A percentile compares a stretch with the other conserved stretches of the same genome.
Conservation (phyloP, 2,113 vertebrate species). For the Phyllopteryx taeniolatus region DNA sequence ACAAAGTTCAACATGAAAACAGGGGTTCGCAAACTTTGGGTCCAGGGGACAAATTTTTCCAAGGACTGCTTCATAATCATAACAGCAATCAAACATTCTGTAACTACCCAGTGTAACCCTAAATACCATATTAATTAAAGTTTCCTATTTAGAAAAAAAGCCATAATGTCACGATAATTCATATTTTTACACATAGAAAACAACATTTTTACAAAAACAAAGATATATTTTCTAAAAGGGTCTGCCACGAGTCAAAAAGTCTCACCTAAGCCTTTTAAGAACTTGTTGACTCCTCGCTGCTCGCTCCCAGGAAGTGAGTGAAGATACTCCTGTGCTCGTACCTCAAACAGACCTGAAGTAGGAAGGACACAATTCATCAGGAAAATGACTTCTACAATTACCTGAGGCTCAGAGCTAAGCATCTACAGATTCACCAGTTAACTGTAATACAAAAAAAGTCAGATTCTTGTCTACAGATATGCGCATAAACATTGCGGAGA, state of each 20-base stretch:
- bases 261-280: slow-evolving; percentile 92
- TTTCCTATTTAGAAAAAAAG: no score
- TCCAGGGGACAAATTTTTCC: no score
- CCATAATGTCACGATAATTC: no score
- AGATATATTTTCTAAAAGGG: neutral
- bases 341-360: slow-evolving; percentile 88
- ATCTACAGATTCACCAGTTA: neutral
- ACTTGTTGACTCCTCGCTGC: slow-evolving; percentile 90
- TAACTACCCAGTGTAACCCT: no score
- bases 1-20: no score
- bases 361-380: neutral
- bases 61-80: no score
- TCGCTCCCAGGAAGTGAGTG: slow-evolving; percentile 88
- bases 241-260: neutral
- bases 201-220: no score
- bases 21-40: neutral
- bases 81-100: no score
- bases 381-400: neutral
- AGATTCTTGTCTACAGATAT: neutral
- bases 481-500: neutral
- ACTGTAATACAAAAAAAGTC: neutral
- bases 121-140: no score
- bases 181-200: no score
- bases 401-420: neutral
- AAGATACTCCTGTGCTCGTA: slow-evolving; percentile 92